Evolutionary conservation across 2,797 vertebrate genomes (phyloP), one percentile per base, ranked within the genome.

Genomic region (Dendrocincla fuliginosa): DNA sequence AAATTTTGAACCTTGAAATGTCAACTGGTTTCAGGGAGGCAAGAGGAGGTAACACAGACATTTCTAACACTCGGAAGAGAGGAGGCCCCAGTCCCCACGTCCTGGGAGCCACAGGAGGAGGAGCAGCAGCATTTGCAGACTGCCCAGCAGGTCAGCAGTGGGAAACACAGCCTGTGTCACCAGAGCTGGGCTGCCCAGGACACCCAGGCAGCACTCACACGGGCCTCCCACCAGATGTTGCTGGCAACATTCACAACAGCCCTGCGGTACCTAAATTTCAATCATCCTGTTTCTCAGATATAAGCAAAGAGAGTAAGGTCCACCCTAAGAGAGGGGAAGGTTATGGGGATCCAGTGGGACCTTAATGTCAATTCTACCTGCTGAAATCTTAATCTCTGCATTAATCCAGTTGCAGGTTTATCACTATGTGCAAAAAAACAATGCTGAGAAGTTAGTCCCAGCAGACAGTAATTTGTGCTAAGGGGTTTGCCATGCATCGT

Each of bases 241-340:
- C 84, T 33, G 57, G 49, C 57, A 69, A 1, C 3, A 13, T 20
- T 27, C 49, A 32, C 41, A 44, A 9, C 1, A 65, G 46, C 37
- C 13, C 50, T 27, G 17, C 1, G 4, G n/a, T 1, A 16, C 9
- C 1, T 0, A 4, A 6, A 3, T 14, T 85, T 57, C 27, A 16
- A 52, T 33, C 44, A 41, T 10, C 10, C 42, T 20, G 4, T 13
- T 59, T 27, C 56, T 44, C 52, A 70, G 23, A 18, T 22, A 8
- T 6, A 14, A 65, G 5, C 5, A 13, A 57, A 71, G 11, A 2
- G 4, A 27, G 5, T 8, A 46, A 10, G 10, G 39, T 5, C 71
- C 35, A n/a, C 70, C 32, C 42, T 16, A 8, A 8, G 16, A 53
- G 8, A 69, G 4, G 3, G 22, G 6, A 35, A 57, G 6, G 11